Evolutionary conservation across 2,888 invertebrate genomes (phyloP).

Genomic region (Aphidius colemani): DNA sequence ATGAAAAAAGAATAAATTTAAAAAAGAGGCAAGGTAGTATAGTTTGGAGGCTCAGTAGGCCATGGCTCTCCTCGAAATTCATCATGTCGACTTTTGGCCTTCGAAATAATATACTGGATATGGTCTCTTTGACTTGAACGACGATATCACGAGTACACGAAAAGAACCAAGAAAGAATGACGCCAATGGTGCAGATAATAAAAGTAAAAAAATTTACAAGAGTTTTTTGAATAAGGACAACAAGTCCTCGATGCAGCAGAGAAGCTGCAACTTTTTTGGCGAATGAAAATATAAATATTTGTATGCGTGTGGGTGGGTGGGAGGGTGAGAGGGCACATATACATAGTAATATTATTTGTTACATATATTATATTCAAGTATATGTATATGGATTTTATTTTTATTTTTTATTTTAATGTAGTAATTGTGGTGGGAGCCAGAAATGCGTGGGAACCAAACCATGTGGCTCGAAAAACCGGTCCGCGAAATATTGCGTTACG

Average conservation of each 20-base stretch:
- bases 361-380: too few species aligned
- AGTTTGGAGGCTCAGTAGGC: conserved; percentile 41
- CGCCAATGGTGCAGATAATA: conserved; percentile 13
- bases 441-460: conserved; percentile 54
- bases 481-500: conserved; percentile 51
- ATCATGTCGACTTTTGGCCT: conserved; percentile 38
- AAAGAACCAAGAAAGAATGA: conserved; percentile 31
- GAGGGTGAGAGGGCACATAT: background rate
- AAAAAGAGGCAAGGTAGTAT: conserved; percentile 15
- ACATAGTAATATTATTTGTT: too few species aligned
- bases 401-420: too few species aligned
- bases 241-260: too few species aligned
- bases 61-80: conserved; percentile 46
- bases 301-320: conserved; percentile 1
- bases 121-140: conserved; percentile 13
- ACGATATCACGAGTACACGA: conserved; percentile 9
- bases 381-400: too few species aligned
- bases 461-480: conserved; percentile 48
- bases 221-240: conserved; percentile 8
- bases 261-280: too few species aligned
- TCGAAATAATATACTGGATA: conserved; percentile 25
- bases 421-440: conserved; percentile 19
- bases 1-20: conserved; percentile 9
- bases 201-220: conserved; percentile 17
- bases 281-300: too few species aligned